Conservation (phyloP, 2,113 vertebrate species). For the Anguilla japonica region DNA sequence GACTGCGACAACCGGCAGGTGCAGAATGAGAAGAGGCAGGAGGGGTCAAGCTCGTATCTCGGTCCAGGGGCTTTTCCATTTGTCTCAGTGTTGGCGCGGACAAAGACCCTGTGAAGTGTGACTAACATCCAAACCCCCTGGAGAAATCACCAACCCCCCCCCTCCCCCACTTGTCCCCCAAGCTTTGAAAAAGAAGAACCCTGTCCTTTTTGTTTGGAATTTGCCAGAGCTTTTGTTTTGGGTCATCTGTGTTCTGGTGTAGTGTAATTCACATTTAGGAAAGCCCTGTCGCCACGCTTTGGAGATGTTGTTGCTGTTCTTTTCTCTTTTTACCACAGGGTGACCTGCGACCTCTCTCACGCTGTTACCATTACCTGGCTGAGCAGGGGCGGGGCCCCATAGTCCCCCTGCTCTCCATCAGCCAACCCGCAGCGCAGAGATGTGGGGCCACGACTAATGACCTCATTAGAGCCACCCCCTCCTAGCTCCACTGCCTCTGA, state of each 20-base stretch:
- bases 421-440: not conserved
- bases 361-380: not conserved
- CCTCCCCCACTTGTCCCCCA: not conserved
- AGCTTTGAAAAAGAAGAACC: not conserved
- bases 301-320: not conserved
- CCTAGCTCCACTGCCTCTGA: not conserved
- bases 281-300: not conserved
- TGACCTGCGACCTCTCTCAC: not conserved
- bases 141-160: not conserved
- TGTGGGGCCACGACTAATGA: conserved; percentile 9
- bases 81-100: conserved; percentile 1
- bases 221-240: not conserved
- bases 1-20: not conserved
- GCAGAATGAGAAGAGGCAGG: not conserved
- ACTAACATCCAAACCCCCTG: not conserved
- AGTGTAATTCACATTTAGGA: not conserved
- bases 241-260: not conserved
- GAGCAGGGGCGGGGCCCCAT: no score
- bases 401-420: not conserved
- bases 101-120: conserved; percentile 6
- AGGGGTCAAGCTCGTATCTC: not conserved
- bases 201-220: not conserved
- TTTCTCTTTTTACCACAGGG: not conserved
- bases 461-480: not conserved
- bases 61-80: conserved; percentile 11